phyloP scores from a whole-genome alignment of 2,113 vertebrate genomes.

The Calcarius ornatus region DNA sequence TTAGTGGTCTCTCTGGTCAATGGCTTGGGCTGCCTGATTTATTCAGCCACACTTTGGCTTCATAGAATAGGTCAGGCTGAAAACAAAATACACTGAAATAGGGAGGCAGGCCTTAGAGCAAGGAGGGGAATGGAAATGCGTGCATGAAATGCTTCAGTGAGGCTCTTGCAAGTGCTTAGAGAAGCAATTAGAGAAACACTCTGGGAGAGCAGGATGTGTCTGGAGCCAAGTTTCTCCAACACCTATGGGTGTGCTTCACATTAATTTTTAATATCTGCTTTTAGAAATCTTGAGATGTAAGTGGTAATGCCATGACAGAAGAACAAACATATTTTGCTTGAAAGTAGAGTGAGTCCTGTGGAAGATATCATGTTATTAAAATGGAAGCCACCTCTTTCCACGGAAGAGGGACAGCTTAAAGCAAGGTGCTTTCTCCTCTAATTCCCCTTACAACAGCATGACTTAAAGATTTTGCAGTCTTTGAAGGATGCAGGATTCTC shows the following conservation, averaged over 20 bases:
- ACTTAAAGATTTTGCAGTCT: neutral
- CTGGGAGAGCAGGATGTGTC: neutral
- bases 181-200: neutral
- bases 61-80: neutral
- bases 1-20: neutral
- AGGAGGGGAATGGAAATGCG: neutral
- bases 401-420: neutral
- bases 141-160: neutral
- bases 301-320: neutral
- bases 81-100: neutral
- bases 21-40: neutral
- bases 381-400: neutral
- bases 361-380: neutral
- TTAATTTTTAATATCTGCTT: neutral
- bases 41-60: neutral
- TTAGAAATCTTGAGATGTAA: conserved; percentile 1
- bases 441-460: neutral
- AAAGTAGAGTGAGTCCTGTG: neutral
- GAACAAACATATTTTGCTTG: neutral
- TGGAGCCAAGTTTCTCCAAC: neutral
- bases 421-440: neutral
- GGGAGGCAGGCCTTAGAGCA: neutral
- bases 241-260: neutral
- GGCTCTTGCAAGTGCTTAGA: neutral
- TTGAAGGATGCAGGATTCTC: neutral